phyloP scores from a whole-genome alignment of 1,140 invertebrate species.

The Cyrtorhinus lividipennis region DNA sequence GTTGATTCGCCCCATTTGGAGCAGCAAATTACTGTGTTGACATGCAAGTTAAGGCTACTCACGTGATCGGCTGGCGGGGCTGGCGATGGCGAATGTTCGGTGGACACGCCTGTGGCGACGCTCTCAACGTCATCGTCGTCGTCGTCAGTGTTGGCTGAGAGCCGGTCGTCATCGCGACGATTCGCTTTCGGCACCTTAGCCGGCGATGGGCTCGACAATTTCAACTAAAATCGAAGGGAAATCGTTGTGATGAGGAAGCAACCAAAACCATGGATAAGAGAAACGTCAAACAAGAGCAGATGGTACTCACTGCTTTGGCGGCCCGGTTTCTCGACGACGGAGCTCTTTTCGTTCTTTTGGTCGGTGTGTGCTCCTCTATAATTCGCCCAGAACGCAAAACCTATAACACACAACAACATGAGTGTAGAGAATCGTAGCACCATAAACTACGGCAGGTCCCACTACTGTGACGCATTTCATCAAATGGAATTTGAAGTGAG shows the following conservation, averaged over 20 bases:
- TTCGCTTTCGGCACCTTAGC: neutral
- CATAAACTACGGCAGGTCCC: neutral
- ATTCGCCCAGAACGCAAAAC: neutral
- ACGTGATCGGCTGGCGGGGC: neutral
- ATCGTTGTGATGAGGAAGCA: neutral
- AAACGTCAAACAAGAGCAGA: neutral
- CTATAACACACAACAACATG: neutral
- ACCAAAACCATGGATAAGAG: neutral
- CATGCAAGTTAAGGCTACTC: neutral
- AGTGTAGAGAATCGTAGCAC: neutral
- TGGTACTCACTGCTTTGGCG: neutral
- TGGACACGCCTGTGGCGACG: neutral
- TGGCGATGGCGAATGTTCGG: neutral
- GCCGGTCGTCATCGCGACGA: neutral
- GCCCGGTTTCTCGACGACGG: neutral
- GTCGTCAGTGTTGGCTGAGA: neutral
- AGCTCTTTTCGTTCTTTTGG: neutral
- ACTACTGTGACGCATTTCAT: neutral
- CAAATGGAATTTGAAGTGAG: neutral
- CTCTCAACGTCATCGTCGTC: neutral
- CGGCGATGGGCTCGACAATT: neutral
- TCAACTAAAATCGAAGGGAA: neutral
- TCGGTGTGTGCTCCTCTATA: neutral
- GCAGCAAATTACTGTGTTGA: neutral
- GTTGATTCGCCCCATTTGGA: too few relatives aligned